Evolutionary conservation across 1,140 invertebrate genomes (phyloP), one percentile per base, ranked within the genome.

Genomic region (Aporrectodea caliginosa): DNA sequence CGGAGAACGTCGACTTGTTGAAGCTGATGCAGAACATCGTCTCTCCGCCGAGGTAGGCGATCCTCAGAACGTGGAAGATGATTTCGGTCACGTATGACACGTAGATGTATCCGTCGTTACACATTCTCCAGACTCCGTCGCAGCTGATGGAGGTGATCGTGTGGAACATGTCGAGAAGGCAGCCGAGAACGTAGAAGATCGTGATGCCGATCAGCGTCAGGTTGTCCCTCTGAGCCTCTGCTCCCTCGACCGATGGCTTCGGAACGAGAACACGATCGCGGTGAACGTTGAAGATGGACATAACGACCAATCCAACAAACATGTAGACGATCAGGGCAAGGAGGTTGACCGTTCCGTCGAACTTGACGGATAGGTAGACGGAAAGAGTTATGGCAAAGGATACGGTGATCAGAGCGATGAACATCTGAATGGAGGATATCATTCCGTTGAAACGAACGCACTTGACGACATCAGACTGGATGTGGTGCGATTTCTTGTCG

Each of bases 161-260:
- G 75, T 2, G 30, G n/a, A 27, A 76, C 33, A 58, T 14, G 33
- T 76, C 75, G 12, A 58, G 14, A 31, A 68, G 43, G 2, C 27
- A 76, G 16, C 75, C 75, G 35, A 58, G 33, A 6, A 68, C 75
- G 43, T 35, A 76, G 75, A 76, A 76, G 16, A 58, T 76, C 32
- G 43, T n/a, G 33, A 76, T 76, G 0, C 75, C 75, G 2, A 58
- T 29, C 35, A 76, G 29, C 1, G 43, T 35, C 33, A 76, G 43
- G 32, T 58, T 22, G 43, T 58, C 43, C 43, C 43, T 58, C 43
- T 58, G 6, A 6, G 6, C 43, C 43, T 58, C 43, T 22, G 6
- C 43, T 22, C 22, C 43, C 43, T 58, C 43, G 43, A 22, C 75
- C 75, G 75, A 58, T 31, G 43, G 33, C 29, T 43, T 76, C 35